Evolutionary conservation across 2,113 vertebrate genomes (phyloP), one percentile per base, ranked within the genome.

Genomic region (Bos indicus): DNA sequence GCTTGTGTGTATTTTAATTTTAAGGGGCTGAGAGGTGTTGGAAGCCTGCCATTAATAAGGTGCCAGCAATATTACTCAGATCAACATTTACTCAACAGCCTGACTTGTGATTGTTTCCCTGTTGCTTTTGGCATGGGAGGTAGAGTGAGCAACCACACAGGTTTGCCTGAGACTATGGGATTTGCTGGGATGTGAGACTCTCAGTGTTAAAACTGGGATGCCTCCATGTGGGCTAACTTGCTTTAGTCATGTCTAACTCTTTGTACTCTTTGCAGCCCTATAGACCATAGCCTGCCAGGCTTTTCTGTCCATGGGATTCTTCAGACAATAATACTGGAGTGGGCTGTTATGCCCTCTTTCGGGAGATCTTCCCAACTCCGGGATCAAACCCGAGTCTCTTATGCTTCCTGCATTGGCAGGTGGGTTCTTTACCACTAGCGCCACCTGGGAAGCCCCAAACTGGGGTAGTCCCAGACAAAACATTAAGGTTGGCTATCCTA

Each of bases 331-430:
- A 77, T 26, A 77, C 40, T 43, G 12, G 6, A 43, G 23, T 26
- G 71, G 71, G 71, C 43, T 77, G 40, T 43, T 43, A 25, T 77
- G 71, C 23, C 40, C 23, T 77, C 40, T 77, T 77, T 23, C 6
- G 0, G 12, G 71, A 21, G 23, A 43, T 43, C 36, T 43, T 26
- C 71, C 40, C 0, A 0, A 26, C 40, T 43, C 40, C 0, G 0
- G 23, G 40, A 15, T 77, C 71, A 77, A 26, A 77, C 71, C 40
- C 6, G 0, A 77, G 40, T 43, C 71, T 77, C 71, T 43, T 26
- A 43, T 43, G 23, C 23, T 43, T 77, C 71, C 36, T 43, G 71
- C 71, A 25, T 43, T 77, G 23, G 71, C 21, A 43, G n/a, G 40
- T 43, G 40, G 71, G 12, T 77, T 43, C 23, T 77, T 43, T 26